Percentiles rank a stretch among this genome's conserved stretches.
Evolutionary conservation across 2,888 invertebrate genomes (phyloP).

Genomic region (Parelbella ahira): DNA sequence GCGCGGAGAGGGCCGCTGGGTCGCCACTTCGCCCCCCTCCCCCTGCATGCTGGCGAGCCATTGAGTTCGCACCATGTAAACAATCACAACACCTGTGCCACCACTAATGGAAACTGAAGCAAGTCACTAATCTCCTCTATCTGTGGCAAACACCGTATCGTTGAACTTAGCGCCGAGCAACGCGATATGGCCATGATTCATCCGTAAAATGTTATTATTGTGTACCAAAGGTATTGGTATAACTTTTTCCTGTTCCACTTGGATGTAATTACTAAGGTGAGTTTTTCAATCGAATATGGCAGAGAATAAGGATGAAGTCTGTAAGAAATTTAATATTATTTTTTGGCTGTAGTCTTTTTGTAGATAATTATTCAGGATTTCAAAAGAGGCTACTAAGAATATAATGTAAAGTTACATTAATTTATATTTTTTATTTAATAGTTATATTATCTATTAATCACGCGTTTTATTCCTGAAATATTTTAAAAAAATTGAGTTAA

Average conservation of each 20-base stretch:
- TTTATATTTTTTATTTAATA: no score
- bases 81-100: slow-evolving; percentile 62
- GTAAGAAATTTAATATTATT: no score
- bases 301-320: no score
- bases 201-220: neutral
- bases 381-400: no score
- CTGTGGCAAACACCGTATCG: slow-evolving; percentile 4
- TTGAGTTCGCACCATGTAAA: slow-evolving; percentile 60
- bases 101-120: slow-evolving; percentile 30
- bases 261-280: neutral
- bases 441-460: no score
- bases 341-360: no score
- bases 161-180: slow-evolving; percentile 7
- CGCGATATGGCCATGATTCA: neutral
- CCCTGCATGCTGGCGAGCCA: slow-evolving; percentile 53
- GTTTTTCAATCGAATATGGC: no score
- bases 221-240: neutral
- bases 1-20: slow-evolving; percentile 37
- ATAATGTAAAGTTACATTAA: no score
- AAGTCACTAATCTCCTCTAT: slow-evolving; percentile 17
- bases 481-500: no score
- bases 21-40: slow-evolving; percentile 49
- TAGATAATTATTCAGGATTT: no score
- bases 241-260: slow-evolving; percentile 1
- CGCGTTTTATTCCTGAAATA: no score